phyloP scores from a whole-genome alignment of 2,888 invertebrate genomes.

The Machimus atricapillus region DNA sequence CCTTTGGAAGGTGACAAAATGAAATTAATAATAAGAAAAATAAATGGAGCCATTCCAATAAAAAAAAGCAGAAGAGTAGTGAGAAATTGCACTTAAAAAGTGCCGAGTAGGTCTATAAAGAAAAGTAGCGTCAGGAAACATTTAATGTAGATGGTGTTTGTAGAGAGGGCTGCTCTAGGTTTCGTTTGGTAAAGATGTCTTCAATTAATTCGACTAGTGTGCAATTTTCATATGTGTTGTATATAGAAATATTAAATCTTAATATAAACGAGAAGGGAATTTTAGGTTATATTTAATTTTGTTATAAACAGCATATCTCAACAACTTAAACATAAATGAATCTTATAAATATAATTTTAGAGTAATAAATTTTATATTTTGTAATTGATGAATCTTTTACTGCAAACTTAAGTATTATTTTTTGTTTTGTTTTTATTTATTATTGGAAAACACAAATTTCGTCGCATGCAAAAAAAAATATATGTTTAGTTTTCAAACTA shows the following conservation, averaged over 20 bases:
- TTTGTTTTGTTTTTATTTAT: background rate
- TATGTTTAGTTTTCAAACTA: background rate
- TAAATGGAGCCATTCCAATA: background rate
- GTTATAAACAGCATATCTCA: background rate
- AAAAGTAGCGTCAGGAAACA: background rate
- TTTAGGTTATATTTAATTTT: background rate
- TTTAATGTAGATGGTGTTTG: background rate
- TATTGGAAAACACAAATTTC: background rate
- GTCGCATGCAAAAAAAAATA: background rate
- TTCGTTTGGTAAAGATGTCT: background rate
- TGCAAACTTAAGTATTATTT: background rate
- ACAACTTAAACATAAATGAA: background rate
- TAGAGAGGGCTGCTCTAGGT: background rate
- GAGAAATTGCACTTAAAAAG: background rate
- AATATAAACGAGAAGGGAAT: background rate
- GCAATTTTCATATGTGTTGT: background rate
- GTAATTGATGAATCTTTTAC: background rate
- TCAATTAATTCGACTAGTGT: background rate
- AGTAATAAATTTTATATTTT: constrained; percentile 32
- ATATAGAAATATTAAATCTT: background rate
- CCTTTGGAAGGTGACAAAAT: background rate
- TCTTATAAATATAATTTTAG: constrained; percentile 6
- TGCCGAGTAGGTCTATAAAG: background rate
- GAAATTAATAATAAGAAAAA: background rate
- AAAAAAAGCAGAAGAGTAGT: background rate